phyloP scores from a whole-genome alignment of 2,113 vertebrate species.

The Emydura subglobosa region DNA sequence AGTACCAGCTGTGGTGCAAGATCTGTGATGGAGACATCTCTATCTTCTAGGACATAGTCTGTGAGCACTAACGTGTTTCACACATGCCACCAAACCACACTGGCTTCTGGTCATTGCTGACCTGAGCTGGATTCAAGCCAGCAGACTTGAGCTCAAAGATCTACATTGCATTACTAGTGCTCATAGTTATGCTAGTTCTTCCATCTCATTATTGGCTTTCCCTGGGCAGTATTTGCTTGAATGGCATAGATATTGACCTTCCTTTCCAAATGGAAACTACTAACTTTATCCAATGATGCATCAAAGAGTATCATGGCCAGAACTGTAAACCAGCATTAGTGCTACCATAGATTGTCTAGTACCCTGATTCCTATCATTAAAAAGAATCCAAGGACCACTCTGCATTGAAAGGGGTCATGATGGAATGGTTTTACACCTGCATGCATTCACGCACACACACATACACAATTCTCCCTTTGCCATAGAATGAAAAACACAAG shows the following conservation, averaged over 20 bases:
- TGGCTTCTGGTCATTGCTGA: not conserved
- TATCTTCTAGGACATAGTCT: not conserved
- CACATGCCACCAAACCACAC: not conserved
- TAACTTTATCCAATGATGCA: not conserved
- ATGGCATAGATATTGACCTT: not conserved
- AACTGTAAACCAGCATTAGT: not conserved
- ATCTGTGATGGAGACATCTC: too few species aligned
- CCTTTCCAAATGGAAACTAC: not conserved
- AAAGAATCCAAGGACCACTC: not conserved
- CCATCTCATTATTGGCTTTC: fast-evolving
- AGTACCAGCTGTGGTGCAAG: too few species aligned
- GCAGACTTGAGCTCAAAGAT: not conserved
- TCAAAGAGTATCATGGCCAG: not conserved
- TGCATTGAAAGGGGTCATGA: not conserved
- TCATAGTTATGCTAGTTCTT: not conserved
- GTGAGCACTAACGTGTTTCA: not conserved
- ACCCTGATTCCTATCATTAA: not conserved
- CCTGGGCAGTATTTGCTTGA: fast-evolving
- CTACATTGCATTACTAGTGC: not conserved
- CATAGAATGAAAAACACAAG: fast-evolving
- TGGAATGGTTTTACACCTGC: not conserved
- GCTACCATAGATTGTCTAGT: not conserved
- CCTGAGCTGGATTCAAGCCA: not conserved
- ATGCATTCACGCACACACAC: not conserved
- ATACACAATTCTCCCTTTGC: not conserved